Evolutionary conservation across 2,888 invertebrate genomes (phyloP).

Genomic region (Idaea biselata): DNA sequence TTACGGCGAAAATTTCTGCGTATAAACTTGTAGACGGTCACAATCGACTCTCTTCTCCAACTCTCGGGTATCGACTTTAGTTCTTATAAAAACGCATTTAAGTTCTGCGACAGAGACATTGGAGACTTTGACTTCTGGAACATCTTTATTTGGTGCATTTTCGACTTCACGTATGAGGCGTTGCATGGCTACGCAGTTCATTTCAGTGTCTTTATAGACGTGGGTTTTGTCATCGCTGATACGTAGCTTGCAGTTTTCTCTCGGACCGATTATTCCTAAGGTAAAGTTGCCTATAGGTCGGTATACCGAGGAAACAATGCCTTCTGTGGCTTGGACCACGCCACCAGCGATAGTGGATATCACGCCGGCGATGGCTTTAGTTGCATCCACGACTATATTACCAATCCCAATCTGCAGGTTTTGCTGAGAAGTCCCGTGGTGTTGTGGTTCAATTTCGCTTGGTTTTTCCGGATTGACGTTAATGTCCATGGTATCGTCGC

Average conservation of each 20-base stretch:
- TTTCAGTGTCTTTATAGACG: not conserved
- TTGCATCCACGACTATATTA: not conserved
- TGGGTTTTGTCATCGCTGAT: not conserved
- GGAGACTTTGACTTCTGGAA: not conserved
- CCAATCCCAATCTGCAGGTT: slow-evolving; percentile 3
- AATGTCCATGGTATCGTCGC: not conserved
- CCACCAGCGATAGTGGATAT: not conserved
- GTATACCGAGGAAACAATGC: not conserved
- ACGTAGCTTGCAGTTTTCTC: slow-evolving; percentile 1
- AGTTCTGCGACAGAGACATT: not conserved
- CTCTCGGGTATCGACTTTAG: not conserved
- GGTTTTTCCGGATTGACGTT: not conserved
- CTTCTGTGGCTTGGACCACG: not conserved
- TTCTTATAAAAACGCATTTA: not conserved
- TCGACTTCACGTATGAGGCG: not conserved
- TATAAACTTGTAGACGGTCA: not conserved
- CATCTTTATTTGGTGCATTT: not conserved
- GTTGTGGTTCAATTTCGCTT: not conserved
- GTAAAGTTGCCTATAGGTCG: not conserved
- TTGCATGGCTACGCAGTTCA: not conserved
- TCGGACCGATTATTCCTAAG: not conserved
- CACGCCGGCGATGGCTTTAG: not conserved
- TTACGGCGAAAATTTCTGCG: not conserved
- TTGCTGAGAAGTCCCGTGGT: not conserved
- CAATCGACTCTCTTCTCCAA: slow-evolving; percentile 3